These are phyloP conservation scores for Arnoldichthys spilopterus DNA, from an alignment of 2,797 vertebrate species.

Conservation along the genomic window DNA sequence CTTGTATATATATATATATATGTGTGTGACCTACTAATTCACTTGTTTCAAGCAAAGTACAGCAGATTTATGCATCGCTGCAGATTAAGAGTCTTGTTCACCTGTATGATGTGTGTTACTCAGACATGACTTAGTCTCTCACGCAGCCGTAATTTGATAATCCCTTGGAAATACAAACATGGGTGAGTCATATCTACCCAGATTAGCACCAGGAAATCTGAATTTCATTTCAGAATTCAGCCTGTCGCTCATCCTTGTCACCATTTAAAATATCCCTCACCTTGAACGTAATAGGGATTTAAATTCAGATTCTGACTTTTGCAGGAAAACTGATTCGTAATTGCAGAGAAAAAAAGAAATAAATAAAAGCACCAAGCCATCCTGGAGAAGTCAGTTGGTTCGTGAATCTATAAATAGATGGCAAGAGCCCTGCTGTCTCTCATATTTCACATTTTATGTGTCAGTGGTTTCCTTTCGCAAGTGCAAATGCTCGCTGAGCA, in stretches of 20 bases:
- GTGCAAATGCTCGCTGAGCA: conserved; percentile 68
- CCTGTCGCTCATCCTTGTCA: conserved; percentile 4
- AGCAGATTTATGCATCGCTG: background rate
- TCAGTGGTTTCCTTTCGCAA: conserved; percentile 72
- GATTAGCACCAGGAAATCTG: background rate
- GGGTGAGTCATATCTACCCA: conserved; percentile 18
- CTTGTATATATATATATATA: background rate
- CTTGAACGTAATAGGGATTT: background rate
- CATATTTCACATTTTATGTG: conserved; percentile 83
- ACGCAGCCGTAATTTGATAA: conserved; percentile 11
- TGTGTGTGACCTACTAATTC: background rate
- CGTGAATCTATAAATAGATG: conserved; percentile 75
- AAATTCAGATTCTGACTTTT: conserved; percentile 13
- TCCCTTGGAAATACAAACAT: conserved; percentile 22
- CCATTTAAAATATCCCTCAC: background rate
- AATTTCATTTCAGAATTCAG: conserved; percentile 18
- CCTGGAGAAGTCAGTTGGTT: conserved; percentile 32
- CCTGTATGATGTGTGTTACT: background rate
- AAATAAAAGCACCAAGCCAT: conserved; percentile 1
- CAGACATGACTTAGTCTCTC: background rate
- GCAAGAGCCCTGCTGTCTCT: conserved; percentile 73
- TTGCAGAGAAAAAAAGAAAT: background rate
- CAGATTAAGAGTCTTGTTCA: conserved; percentile 2
- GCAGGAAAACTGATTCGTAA: background rate
- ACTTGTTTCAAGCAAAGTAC: background rate